Evolutionary conservation across 2,797 vertebrate genomes (phyloP), one percentile per base, ranked within the genome.

Genomic region (Synanceia verrucosa): DNA sequence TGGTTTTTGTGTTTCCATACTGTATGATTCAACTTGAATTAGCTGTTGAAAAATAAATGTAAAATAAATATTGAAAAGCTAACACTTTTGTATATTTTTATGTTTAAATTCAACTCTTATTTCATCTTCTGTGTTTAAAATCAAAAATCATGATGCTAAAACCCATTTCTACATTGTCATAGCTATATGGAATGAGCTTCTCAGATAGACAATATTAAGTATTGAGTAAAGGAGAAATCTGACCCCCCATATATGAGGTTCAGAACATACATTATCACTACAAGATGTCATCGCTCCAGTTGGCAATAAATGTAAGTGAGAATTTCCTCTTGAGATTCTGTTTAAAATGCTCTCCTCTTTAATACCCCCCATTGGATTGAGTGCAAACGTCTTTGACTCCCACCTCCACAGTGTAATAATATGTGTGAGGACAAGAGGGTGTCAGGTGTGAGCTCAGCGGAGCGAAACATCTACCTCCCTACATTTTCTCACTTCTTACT

Each of bases 381-480:
- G 74, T 76, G 77, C 71, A 82, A 85, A 51, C 29, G 50, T 60
- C 75, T 81, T 47, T 62, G 57, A 79, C 80, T 70, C 58, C 48
- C 26, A 79, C 62, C 41, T 65, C 63, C 50, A 47, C 37, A 28
- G n/a, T 12, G 29, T 77, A 65, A 58, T 79, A 70, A 81, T 75
- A 84, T 58, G 82, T 88, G 78, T 80, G 79, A 86, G 76, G 50
- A 79, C 66, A 70, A 37, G 21, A 77, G 75, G 63, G 69, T 64
- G 69, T 73, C 55, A 80, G 79, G 77, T 84, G 86, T 78, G 76
- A 84, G 59, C 80, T 79, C 60, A 65, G 39, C 33, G 28, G 23
- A 77, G 50, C 37, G 34, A 61, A 67, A 79, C 9, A 11, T 61
- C 48, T 71, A 21, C 34, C 67, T 44, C 56, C 48, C 34, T 67